Conservation (phyloP, 1,140 invertebrate species). For the Apis cerana region DNA sequence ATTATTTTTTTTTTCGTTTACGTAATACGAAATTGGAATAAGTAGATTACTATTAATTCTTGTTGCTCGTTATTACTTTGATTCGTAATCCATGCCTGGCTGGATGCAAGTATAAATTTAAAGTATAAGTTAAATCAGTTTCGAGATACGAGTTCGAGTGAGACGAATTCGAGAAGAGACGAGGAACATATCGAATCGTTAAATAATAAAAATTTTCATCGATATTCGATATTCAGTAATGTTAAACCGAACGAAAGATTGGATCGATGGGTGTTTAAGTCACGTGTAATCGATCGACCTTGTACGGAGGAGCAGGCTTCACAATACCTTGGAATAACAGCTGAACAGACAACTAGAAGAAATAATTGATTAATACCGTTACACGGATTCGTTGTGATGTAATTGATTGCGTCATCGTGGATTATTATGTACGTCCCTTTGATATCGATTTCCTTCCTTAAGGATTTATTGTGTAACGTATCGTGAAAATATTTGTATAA, state of each 20-base stretch:
- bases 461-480: background rate
- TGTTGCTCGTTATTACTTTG: no score
- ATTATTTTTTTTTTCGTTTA: no score
- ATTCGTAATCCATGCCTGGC: no score
- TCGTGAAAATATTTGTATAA: background rate
- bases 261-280: background rate
- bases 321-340: conserved; percentile 39
- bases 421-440: conserved; percentile 13
- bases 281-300: conserved; percentile 31
- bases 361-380: conserved; percentile 23
- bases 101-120: no score
- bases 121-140: no score
- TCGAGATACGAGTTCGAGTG: no score
- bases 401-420: conserved; percentile 33
- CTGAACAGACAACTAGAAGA: conserved; percentile 4
- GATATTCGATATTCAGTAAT: no score
- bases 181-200: no score
- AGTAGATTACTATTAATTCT: no score
- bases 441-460: conserved; percentile 36
- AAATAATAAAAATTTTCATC: no score
- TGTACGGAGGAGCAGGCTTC: conserved; percentile 6
- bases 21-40: no score
- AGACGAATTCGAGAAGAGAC: no score
- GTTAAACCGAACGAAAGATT: conserved; percentile 1
- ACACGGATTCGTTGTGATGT: conserved; percentile 50